Conservation (phyloP, 1,140 invertebrate species). For the Cyrtorhinus lividipennis region DNA sequence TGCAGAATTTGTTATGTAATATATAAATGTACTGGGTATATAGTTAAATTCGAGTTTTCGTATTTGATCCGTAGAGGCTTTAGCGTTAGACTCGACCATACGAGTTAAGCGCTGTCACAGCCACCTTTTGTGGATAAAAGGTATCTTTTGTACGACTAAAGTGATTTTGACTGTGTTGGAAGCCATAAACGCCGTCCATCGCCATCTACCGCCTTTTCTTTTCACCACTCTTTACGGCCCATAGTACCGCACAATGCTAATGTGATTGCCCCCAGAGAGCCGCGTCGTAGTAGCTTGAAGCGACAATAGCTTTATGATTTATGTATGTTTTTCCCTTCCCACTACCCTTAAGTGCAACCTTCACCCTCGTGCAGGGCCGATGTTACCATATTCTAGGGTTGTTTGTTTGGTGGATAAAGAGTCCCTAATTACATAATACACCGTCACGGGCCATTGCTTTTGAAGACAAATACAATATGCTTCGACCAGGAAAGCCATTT, state of each 20-base stretch:
- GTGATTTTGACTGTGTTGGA: neutral
- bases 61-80: too few relatives aligned
- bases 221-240: neutral
- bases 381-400: neutral
- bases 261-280: neutral
- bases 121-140: too few relatives aligned
- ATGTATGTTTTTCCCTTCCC: neutral
- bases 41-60: too few relatives aligned
- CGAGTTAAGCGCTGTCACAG: too few relatives aligned
- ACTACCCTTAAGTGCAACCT: neutral
- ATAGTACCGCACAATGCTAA: neutral
- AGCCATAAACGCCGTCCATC: neutral
- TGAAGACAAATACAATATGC: neutral
- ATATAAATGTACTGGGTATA: too few relatives aligned
- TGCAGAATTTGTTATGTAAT: too few relatives aligned
- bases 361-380: neutral
- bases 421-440: constrained; percentile 8
- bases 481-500: neutral
- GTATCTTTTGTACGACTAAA: too few relatives aligned
- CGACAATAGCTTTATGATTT: constrained; percentile 3
- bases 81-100: too few relatives aligned
- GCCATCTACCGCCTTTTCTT: neutral
- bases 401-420: constrained; percentile 4
- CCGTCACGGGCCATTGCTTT: neutral
- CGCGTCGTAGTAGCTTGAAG: neutral